Evolutionary conservation across 2,888 invertebrate species (phyloP).

Genomic region (Carcina quercana): DNA sequence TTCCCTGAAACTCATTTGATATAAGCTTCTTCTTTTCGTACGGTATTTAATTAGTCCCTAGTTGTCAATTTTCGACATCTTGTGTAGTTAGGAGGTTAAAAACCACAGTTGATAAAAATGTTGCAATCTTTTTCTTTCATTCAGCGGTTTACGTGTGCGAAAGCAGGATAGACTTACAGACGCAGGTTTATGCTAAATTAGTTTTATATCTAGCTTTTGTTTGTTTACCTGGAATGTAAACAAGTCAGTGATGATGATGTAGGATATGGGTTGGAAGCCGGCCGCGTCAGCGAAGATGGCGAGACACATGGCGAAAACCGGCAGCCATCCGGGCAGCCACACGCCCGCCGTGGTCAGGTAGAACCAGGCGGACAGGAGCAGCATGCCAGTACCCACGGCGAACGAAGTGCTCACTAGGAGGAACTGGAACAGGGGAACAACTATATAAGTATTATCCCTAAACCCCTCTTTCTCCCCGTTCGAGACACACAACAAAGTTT

Average conservation of each 20-base stretch:
- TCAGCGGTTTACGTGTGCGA: too few species aligned
- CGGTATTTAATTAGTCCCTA: too few species aligned
- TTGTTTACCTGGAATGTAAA: conserved; percentile 67
- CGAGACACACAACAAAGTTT: too few species aligned
- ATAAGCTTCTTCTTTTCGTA: too few species aligned
- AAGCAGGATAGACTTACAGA: too few species aligned
- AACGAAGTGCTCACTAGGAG: conserved; percentile 55
- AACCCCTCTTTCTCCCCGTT: too few species aligned
- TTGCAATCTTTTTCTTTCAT: too few species aligned
- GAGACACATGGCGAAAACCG: conserved; percentile 56
- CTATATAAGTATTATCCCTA: too few species aligned
- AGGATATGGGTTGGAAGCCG: conserved; percentile 63
- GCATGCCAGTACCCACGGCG: conserved; percentile 54
- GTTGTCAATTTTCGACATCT: not conserved
- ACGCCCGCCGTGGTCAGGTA: conserved; percentile 43
- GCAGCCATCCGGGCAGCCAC: conserved; percentile 62
- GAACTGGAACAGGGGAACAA: conserved; percentile 37
- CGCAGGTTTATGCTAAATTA: too few species aligned
- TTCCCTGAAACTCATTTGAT: too few species aligned
- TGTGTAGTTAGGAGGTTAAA: not conserved
- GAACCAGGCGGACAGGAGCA: conserved; percentile 54
- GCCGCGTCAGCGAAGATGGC: conserved; percentile 64
- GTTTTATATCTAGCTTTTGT: too few species aligned
- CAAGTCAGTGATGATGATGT: conserved; percentile 62
- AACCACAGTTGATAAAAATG: not conserved